These are phyloP conservation scores for Cistogaster globosa DNA, from an alignment of 2,888 invertebrate genomes.

Conservation along the genomic window DNA sequence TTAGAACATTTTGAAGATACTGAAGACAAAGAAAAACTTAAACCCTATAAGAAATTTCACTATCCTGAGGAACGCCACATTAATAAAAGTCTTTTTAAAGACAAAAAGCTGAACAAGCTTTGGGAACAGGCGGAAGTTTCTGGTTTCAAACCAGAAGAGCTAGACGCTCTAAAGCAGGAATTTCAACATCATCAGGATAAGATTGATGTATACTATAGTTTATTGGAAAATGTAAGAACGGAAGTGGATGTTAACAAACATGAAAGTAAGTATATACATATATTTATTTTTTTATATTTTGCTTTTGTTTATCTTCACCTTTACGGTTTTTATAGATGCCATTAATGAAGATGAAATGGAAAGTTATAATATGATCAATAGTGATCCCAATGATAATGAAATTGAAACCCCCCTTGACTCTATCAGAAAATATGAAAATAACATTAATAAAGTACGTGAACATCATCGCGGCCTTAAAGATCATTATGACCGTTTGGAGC, in stretches of 20 bases:
- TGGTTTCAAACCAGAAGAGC: constrained; percentile 93
- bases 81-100: constrained; percentile 92
- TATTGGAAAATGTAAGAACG: constrained; percentile 88
- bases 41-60: constrained; percentile 81
- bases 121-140: constrained; percentile 95
- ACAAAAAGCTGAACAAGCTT: constrained; percentile 93
- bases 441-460: constrained; percentile 88
- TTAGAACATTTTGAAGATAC: constrained; percentile 91
- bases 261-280: constrained; percentile 85
- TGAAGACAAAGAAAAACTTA: constrained; percentile 84
- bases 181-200: constrained; percentile 96
- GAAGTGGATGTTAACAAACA: constrained; percentile 84
- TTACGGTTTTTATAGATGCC: constrained; percentile 85
- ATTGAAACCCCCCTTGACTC: constrained; percentile 83
- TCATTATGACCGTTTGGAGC: constrained; percentile 90
- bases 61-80: constrained; percentile 85
- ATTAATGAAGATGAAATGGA: constrained; percentile 89
- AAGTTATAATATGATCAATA: constrained; percentile 88
- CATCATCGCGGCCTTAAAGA: constrained; percentile 90
- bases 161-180: constrained; percentile 92
- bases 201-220: constrained; percentile 93
- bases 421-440: constrained; percentile 85
- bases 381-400: constrained; percentile 84
- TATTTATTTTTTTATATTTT: neutral
- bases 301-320: neutral